Evolutionary conservation across 2,797 vertebrate genomes (phyloP), one percentile per base, ranked within the genome.

Genomic region (Enteromius afrohamiltoni): DNA sequence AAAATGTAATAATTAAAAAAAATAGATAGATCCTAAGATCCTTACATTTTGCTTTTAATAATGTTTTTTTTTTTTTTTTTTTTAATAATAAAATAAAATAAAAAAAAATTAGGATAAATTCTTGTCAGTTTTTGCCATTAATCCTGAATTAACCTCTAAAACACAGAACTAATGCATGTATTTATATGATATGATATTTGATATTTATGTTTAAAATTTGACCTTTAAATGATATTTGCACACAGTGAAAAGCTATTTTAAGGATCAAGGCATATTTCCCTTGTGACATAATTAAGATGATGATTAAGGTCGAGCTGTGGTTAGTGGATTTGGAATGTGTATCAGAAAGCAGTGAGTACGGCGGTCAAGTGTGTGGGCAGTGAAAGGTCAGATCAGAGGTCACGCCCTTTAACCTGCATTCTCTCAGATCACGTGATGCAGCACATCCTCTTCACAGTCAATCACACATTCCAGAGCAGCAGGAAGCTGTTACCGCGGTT

Each of bases 401-500:
- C 40, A 13, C 4, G 49, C 3, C 14, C 64, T 17, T 68, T 51
- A 10, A 55, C 77, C 76, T 55, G 78, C 16, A 19, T 68, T 68
- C 64, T 37, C 45, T 5, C 42, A 1, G 77, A 19, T 53, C 77
- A 37, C 17, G 60, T 77, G 76, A 64, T 8, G 40, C 55, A 21
- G 51, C 23, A 80, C 65, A 58, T 81, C 79, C 75, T 45, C 49
- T 62, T 62, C 3, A 62, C 40, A 40, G 37, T 40, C 37, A 73
- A 26, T 45, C 17, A 31, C 3, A 31, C 51, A 80, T 69, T 80
- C 78, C 78, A 55, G 34, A 69, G 13, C 49, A 13, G 31, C 34
- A 69, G 1, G 65, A 69, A 37, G 51, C 13, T 3, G 29, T 67
- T 51, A 17, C 77, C 16, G 14, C 11, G n/a, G 31, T 21, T 55